phyloP scores from a whole-genome alignment of 2,797 vertebrate genomes.

The Sebastes vulpes region DNA sequence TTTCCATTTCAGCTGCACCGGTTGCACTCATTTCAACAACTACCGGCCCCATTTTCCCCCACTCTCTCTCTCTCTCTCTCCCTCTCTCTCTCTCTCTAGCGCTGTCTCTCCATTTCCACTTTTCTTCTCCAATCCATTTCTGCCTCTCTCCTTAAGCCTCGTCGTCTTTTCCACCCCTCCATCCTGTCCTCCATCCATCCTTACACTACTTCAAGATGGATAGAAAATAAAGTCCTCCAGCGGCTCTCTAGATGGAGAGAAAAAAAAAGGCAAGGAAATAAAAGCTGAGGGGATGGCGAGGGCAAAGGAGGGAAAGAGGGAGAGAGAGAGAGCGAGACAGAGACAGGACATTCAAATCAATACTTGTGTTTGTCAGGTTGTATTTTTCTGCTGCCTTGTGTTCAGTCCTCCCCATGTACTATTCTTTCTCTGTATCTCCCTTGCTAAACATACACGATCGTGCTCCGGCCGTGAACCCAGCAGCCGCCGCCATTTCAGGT shows the following conservation, averaged over 20 bases:
- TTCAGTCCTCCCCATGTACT: constrained; percentile 21
- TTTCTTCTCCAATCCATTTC: constrained; percentile 59
- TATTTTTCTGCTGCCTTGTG: constrained; percentile 55
- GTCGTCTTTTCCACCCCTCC: constrained; percentile 51
- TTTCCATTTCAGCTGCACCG: constrained; percentile 72
- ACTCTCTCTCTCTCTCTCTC: background rate
- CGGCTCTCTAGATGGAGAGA: constrained; percentile 28
- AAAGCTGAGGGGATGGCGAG: constrained; percentile 53
- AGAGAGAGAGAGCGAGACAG: constrained; percentile 21
- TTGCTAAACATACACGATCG: constrained; percentile 33
- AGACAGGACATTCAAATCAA: constrained; percentile 71
- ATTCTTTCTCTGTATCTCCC: constrained; percentile 30
- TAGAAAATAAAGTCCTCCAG: constrained; percentile 77
- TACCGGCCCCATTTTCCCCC: constrained; percentile 33
- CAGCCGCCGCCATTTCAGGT: constrained; percentile 61
- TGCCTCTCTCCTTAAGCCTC: constrained; percentile 45
- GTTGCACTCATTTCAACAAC: constrained; percentile 75
- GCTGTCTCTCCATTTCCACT: constrained; percentile 47
- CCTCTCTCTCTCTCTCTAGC: background rate
- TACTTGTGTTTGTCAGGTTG: constrained; percentile 73
- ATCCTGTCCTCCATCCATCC: constrained; percentile 66
- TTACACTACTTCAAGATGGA: constrained; percentile 64
- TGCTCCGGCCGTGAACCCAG: constrained; percentile 54
- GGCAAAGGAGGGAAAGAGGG: constrained; percentile 32
- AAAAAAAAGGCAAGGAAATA: constrained; percentile 53